Evolutionary conservation across 2,888 invertebrate genomes (phyloP), one percentile per base, ranked within the genome.

Genomic region (Taenaris catops): DNA sequence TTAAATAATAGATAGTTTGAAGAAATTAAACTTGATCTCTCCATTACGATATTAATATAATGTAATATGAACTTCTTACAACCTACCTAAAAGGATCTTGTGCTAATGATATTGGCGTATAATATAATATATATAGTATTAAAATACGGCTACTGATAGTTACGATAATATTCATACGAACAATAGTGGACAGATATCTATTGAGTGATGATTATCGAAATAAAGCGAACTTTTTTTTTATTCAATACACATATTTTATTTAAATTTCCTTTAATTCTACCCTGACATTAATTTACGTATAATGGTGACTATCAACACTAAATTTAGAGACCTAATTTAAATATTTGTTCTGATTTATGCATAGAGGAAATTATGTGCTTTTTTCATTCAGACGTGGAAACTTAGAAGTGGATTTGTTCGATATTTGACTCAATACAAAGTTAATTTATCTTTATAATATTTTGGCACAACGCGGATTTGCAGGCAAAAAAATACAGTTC

Each of bases 231-330:
- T 64, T n/a, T n/a, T 55, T 69, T 63, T 67, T 66, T 38, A 38
- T 71, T 73, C 66, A 62, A 69, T 71, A 78, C 69, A 68, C 68
- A 63, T 63, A 70, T 65, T 63, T n/a, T 64, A 53, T 57, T 59
- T 49, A 49, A 57, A 55, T 66, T 71, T 74, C 64, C 64, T 66
- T 80, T 79, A 69, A 72, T 58, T 81, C 83, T 84, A 93, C 93
- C 93, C 93, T 93, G 93, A 93, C 93, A 93, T 91, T 91, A 92
- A 92, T 92, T 93, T 93, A 93, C 93, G 93, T 93, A 93, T 93
- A 91, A 92, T 91, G 91, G 92, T 92, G 91, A 81, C 79, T 84
- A 84, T 75, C 63, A 79, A 79, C 64, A 72, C 80, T 84, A 83
- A 73, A 58, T 68, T 72, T 65, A 61, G 61, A 59, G 51, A 63